A percentile compares a stretch with the other conserved stretches of the same genome.
Evolutionary conservation across 2,888 invertebrate genomes (phyloP).

Genomic region (Cheilosia urbana): DNA sequence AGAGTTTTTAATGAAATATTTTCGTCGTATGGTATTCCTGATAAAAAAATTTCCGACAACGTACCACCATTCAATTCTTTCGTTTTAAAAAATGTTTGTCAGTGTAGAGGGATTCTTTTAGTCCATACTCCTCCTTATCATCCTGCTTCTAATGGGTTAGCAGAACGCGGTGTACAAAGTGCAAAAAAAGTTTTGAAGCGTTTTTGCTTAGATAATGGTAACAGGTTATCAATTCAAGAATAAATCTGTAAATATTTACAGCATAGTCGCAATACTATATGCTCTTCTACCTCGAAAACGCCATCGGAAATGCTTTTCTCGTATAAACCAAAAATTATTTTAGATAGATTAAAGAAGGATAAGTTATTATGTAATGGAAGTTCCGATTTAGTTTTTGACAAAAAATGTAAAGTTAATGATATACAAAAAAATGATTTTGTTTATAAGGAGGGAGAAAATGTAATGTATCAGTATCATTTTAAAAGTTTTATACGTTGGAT

Average conservation of each 20-base stretch:
- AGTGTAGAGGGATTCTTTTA: conserved; percentile 65
- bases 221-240: conserved; percentile 20
- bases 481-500: conserved; percentile 22
- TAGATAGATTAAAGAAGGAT: not conserved
- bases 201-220: conserved; percentile 23
- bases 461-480: conserved; percentile 36
- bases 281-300: conserved; percentile 2
- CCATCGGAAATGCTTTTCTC: conserved; percentile 30
- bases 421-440: not conserved
- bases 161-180: conserved; percentile 73
- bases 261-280: conserved; percentile 17
- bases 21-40: conserved; percentile 74
- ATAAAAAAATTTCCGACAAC: no score
- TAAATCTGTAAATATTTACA: conserved; percentile 39
- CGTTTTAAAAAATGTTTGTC: conserved; percentile 29
- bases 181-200: conserved; percentile 53
- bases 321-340: conserved; percentile 27
- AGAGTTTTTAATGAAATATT: conserved; percentile 68
- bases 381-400: not conserved
- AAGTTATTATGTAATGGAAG: not conserved
- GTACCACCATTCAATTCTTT: conserved; percentile 65
- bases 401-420: conserved; percentile 5
- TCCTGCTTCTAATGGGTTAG: conserved; percentile 10
- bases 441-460: conserved; percentile 23
- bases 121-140: not conserved